Evolutionary conservation across 2,797 vertebrate genomes (phyloP), one percentile per base, ranked within the genome.

Genomic region (Dermochelys coriacea): DNA sequence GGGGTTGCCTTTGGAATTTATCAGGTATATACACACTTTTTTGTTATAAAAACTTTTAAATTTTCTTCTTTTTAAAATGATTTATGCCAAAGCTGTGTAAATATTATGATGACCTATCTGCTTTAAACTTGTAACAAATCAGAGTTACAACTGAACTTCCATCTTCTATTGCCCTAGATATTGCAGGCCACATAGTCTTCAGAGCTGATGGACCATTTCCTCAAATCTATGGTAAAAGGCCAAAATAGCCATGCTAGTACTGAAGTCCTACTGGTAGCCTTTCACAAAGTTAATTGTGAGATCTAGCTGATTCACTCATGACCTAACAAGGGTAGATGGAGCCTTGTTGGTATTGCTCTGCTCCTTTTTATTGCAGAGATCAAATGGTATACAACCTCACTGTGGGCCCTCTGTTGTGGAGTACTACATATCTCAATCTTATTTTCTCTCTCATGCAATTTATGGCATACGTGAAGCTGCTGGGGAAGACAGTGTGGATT

Each of bases 41-140:
- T 94, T 74, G 80, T 85, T 84, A 94, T 82, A 91, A 78, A 83
- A 86, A 91, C 14, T 5, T 41, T 94, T 95, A 87, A 68, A 25
- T 55, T 89, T 47, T 86, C 49, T 82, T 84, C 29, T 90, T 86
- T 95, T 37, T 15, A 2, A 37, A 68, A 68, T 19, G 4, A 68
- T 37, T 68, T 68, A 23, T 19, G 41, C 34, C 5, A 37, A 68
- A 68, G n/a, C 64, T 37, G 16, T 68, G n/a, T 19, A 23, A 37
- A 37, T n/a, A 21, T 23, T 19, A 68, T 21, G 21, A 41, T 21
- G 64, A 41, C n/a, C 68, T 68, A 37, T 21, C n/a, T 21, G 18
- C n/a, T n/a, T 37, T 21, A 68, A 37, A 37, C 16, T 18, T 21
- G n/a, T n/a, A 64, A 19, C 61, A 64, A 9, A 68, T 37, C 8